Base-by-base conservation (phyloP, 2,113 vertebrate species). In the Cynocephalus volans region DNA sequence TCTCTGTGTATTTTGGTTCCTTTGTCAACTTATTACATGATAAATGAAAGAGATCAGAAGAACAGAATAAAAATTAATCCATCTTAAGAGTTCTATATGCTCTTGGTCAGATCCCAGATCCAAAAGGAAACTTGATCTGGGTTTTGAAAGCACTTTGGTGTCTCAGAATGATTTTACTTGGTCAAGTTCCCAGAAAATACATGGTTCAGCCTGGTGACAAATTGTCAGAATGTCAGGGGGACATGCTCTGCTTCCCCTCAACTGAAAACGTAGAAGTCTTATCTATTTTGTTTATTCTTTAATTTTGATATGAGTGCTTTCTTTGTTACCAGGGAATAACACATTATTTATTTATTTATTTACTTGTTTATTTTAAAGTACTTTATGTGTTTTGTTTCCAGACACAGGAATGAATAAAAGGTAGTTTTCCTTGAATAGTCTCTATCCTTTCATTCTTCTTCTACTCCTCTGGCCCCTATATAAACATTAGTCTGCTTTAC, bases 41-140 rank as follows among this genome's bases (percentile, higher is more conserved):
- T 96, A 96, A 96, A 96, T 96, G 84, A 86, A 93, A 95, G 70
- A 88, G 72, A 97, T 96, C 88, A 94, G 96, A 96, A 94, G 84
- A 94, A 92, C 65, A 96, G 76, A 96, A 76, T 75, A 82, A 76
- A 97, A 96, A 96, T 92, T 96, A 97, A 97, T 93, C 85, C 67
- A 69, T 90, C 48, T 96, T 97, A 97, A 94, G 90, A 65, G 72
- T 88, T 96, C 87, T 97, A 80, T 97, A 96, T 67, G 77, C 12
- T 90, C 24, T 95, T 93, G 86, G 92, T 98, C 72, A 95, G 90
- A 75, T 65, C 65, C 52, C 65, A 83, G 62, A 77, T 95, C 84
- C 90, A 93, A 96, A 97, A 96, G 41, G 95, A 96, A 97, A 98
- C 84, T 69, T 88, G 95, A 97, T 92, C 84, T 90, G 82, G 41